Percentiles rank a stretch among this genome's conserved stretches.
phyloP scores from a whole-genome alignment of 2,888 invertebrate species.

The Hyposoter dolosus region DNA sequence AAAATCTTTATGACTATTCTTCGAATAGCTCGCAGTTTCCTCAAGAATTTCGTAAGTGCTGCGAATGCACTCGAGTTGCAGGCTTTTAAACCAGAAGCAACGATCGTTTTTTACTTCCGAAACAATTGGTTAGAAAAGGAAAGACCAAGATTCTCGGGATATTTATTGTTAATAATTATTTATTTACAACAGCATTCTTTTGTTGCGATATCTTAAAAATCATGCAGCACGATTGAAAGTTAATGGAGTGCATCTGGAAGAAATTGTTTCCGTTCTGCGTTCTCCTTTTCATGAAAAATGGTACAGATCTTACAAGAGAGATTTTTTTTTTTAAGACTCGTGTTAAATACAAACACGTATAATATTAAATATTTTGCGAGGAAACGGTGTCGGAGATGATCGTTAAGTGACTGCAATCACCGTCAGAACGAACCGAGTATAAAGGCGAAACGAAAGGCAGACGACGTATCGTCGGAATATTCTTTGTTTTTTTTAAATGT shows the following conservation, averaged over 20 bases:
- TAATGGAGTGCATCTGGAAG: constrained; percentile 9
- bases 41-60: too few relatives aligned
- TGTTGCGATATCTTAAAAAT: background rate
- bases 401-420: constrained; percentile 58
- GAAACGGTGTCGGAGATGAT: constrained; percentile 62
- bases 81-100: too few relatives aligned
- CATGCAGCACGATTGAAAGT: background rate
- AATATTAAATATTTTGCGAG: constrained; percentile 16
- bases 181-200: background rate
- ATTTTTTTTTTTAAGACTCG: constrained; percentile 5
- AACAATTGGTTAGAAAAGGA: too few relatives aligned
- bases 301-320: constrained; percentile 14
- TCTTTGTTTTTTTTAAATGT: background rate
- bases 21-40: too few relatives aligned
- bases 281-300: constrained; percentile 52
- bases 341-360: constrained; percentile 20
- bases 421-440: constrained; percentile 46
- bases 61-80: too few relatives aligned
- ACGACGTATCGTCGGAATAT: constrained; percentile 15
- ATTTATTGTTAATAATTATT: background rate
- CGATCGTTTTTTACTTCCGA: too few relatives aligned
- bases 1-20: too few relatives aligned
- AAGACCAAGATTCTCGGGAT: too few relatives aligned
- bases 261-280: constrained; percentile 7
- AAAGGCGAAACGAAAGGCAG: constrained; percentile 58